These are phyloP conservation scores for Platorchestia sp. DNA, from an alignment of 1,140 invertebrate species.

Conservation along the genomic window DNA sequence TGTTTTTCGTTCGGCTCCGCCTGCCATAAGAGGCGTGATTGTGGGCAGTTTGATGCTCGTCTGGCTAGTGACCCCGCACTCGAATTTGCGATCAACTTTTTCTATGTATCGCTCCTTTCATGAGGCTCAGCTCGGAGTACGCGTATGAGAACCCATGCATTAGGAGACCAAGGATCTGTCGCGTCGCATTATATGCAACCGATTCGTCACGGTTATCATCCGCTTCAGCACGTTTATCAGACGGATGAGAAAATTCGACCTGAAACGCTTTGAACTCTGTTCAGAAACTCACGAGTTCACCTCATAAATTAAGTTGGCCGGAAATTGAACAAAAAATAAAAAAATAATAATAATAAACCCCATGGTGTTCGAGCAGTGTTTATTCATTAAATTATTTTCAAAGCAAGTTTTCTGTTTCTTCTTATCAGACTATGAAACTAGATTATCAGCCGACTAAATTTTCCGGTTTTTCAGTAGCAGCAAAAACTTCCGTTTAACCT, in stretches of 20 bases:
- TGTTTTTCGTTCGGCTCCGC: conserved; percentile 8
- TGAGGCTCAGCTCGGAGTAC: neutral
- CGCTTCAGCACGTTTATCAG: neutral
- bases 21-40: conserved; percentile 35
- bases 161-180: neutral
- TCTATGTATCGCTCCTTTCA: neutral
- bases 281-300: neutral
- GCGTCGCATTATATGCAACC: neutral
- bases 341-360: neutral
- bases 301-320: neutral
- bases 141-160: neutral
- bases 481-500: neutral
- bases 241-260: neutral
- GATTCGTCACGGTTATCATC: neutral
- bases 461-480: neutral
- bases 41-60: neutral
- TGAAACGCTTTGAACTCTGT: neutral
- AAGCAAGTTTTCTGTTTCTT: neutral
- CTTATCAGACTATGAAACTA: neutral
- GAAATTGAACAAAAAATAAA: neutral
- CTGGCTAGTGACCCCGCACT: conserved; percentile 23
- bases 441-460: neutral
- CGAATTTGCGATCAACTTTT: neutral
- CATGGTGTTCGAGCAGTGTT: neutral
- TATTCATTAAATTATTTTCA: neutral